Evolutionary conservation across 2,888 invertebrate species (phyloP).

Genomic region (Nemoura dubitans): DNA sequence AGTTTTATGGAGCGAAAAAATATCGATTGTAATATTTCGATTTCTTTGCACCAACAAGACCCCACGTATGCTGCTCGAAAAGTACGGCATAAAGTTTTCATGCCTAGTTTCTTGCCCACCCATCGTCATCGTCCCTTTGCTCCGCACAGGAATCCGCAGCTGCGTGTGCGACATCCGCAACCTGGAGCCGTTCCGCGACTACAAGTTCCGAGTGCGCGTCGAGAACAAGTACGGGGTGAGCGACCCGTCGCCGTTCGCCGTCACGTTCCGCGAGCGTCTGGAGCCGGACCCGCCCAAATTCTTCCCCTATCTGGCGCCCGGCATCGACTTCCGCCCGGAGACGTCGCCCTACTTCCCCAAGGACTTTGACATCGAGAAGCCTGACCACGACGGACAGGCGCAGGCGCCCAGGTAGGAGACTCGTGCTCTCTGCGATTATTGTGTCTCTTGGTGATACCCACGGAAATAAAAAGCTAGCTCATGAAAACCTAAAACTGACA

Average conservation of each 20-base stretch:
- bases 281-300: conserved; percentile 83
- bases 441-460: no score
- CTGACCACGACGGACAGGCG: conserved; percentile 84
- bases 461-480: no score
- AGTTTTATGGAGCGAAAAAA: no score
- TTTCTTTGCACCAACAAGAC: no score
- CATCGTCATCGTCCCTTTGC: no score
- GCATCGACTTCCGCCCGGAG: conserved; percentile 84
- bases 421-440: no score
- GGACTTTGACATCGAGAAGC: conserved; percentile 89
- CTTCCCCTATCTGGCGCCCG: conserved; percentile 81
- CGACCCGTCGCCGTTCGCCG: conserved; percentile 92
- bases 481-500: no score
- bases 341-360: conserved; percentile 89
- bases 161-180: conserved; percentile 90
- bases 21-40: no score
- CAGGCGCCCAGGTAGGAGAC: conserved; percentile 75
- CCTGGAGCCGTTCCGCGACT: conserved; percentile 92
- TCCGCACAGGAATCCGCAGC: conserved; percentile 71
- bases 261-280: conserved; percentile 80
- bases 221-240: conserved; percentile 97
- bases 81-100: no score
- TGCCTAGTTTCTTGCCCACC: no score
- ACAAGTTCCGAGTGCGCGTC: conserved; percentile 93
- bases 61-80: no score